Percentiles rank a stretch among this genome's conserved stretches.
Evolutionary conservation across 2,888 invertebrate genomes (phyloP).

Genomic region (Dicyrtomina minuta): DNA sequence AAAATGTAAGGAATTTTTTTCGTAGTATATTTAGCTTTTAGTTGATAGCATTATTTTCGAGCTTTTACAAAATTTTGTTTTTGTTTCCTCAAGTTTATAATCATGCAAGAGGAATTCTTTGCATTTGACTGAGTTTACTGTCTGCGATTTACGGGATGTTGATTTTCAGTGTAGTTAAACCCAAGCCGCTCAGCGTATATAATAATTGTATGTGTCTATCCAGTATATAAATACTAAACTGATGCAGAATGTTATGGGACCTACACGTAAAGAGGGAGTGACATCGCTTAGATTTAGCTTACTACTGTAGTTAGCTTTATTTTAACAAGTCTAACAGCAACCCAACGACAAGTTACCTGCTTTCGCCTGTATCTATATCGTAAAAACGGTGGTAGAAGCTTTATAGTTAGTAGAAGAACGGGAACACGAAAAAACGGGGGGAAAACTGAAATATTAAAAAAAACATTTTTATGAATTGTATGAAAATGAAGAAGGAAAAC

Average conservation of each 20-base stretch:
- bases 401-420: no score
- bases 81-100: no score
- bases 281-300: conserved; percentile 17
- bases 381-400: no score
- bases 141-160: conserved; percentile 15
- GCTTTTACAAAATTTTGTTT: no score
- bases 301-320: background rate
- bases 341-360: no score
- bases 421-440: no score
- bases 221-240: background rate
- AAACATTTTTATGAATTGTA: background rate
- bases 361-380: no score
- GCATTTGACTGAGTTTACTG: conserved; percentile 17
- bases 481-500: conserved; percentile 8
- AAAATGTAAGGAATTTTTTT: no score
- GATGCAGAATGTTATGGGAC: conserved; percentile 22
- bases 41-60: no score
- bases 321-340: no score
- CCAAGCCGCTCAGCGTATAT: background rate
- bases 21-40: background rate
- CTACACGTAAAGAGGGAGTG: conserved; percentile 28
- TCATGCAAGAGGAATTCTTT: background rate
- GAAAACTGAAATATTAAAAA: background rate
- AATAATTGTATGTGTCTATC: background rate
- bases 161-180: no score